Base-by-base conservation (phyloP, 2,888 invertebrate genomes). In the Linnaemya tessellans region DNA sequence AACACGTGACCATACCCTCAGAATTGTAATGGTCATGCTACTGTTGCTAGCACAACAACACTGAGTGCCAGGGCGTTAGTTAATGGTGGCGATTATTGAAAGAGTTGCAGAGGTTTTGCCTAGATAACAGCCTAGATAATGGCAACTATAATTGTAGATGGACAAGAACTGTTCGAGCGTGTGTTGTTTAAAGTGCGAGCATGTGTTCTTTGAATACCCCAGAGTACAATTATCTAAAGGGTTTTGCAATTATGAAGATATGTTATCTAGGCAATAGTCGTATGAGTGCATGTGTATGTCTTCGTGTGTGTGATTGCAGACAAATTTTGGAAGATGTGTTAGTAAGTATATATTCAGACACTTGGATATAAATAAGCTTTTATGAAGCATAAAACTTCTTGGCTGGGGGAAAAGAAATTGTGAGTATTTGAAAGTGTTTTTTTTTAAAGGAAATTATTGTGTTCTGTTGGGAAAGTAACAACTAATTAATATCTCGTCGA, bases 201-300 rank as follows among this genome's bases (percentile, higher is more conserved):
- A 43, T 74, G 64, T 65, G 43, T 20, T 68, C 35, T 60, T 79
- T 54, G 73, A 84, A 54, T 70, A 83, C 84, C 75, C 85, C 41
- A 62, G 80, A 82, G 85, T 79, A 78, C 80, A 86, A 86, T 87
- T 87, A 87, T 86, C 79, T 86, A 80, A 87, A 86, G 82, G 84
- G 82, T 83, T 86, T 87, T 22, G 79, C 86, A 87, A 87, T 87
- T 87, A 87, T 82, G 78, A 65, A 80, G 86, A 87, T 86, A 75
- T 84, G 67, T 75, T 82, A 83, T 80, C 79, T 67, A 70, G 79
- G 46, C 43, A 62, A 67, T 18, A 70, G 38, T 30, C 49, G 49
- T 58, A 70, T 46, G 30, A 41, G 49, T 58, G 51, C 43, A 68
- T 65, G 41, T 56, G 43, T 43, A n/a, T 38, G 49, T 38, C 4